Percentiles rank a stretch among this genome's conserved stretches.
Conservation (phyloP, 30 jellyfish, hydroid and myxozoan species). For the Euphysa ruthae region DNA sequence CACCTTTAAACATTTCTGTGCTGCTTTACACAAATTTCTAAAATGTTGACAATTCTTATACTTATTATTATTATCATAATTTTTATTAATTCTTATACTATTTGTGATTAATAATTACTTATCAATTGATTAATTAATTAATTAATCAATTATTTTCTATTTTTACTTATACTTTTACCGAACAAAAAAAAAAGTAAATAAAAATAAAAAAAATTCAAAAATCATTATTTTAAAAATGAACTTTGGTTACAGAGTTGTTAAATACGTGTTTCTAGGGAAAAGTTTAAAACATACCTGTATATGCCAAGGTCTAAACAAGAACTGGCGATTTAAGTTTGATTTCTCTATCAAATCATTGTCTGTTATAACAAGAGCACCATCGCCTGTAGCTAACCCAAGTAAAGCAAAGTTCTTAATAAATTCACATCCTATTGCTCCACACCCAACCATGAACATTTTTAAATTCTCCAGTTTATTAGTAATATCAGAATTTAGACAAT, state of each 20-base stretch:
- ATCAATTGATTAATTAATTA: too few relatives aligned
- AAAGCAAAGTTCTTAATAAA: slow-evolving; percentile 75
- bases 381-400: slow-evolving; percentile 55
- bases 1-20: too few relatives aligned
- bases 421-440: slow-evolving; percentile 97
- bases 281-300: slow-evolving; percentile 72
- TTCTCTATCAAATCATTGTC: slow-evolving; percentile 86
- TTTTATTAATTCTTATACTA: too few relatives aligned
- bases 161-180: too few relatives aligned
- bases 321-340: slow-evolving; percentile 82
- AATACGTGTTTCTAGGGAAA: too few relatives aligned
- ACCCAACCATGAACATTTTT: slow-evolving; percentile 81
- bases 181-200: not conserved
- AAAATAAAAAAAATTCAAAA: not conserved
- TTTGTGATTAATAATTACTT: too few relatives aligned
- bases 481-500: slow-evolving; percentile 34
- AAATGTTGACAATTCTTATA: too few relatives aligned
- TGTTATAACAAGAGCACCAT: slow-evolving; percentile 61
- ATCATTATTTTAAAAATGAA: not conserved
- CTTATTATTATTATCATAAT: too few relatives aligned
- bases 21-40: too few relatives aligned
- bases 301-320: slow-evolving; percentile 74
- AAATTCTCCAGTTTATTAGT: slow-evolving; percentile 28
- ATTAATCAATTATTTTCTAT: too few relatives aligned
- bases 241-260: too few relatives aligned